Conservation (phyloP, 1,140 invertebrate species). For the Caenorhabditis latens region DNA sequence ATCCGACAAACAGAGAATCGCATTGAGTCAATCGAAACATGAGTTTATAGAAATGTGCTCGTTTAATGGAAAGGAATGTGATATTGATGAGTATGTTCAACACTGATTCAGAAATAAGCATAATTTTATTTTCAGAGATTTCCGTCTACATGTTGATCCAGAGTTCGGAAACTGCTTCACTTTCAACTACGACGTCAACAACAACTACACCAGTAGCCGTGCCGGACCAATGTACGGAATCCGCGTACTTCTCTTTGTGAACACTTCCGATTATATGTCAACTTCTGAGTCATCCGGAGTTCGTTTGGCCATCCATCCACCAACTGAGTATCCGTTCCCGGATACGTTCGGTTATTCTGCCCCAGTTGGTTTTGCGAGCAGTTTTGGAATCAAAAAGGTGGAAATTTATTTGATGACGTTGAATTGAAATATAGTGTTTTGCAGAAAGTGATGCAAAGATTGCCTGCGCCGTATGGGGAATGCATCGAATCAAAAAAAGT, state of each 20-base stretch:
- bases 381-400: slow-evolving; percentile 67
- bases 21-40: slow-evolving; percentile 59
- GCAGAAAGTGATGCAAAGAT: slow-evolving; percentile 61
- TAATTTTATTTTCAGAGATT: slow-evolving; percentile 59
- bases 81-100: slow-evolving; percentile 61
- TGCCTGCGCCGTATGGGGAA: slow-evolving; percentile 58
- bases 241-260: slow-evolving; percentile 66
- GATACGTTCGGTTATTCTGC: slow-evolving; percentile 67
- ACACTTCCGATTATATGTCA: slow-evolving; percentile 66
- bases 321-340: slow-evolving; percentile 67
- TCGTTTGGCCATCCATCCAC: slow-evolving; percentile 60
- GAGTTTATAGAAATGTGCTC: slow-evolving; percentile 68
- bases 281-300: slow-evolving; percentile 65
- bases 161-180: slow-evolving; percentile 67
- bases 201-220: slow-evolving; percentile 62
- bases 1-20: slow-evolving; percentile 57
- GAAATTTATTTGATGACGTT: slow-evolving; percentile 28
- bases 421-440: slow-evolving; percentile 11
- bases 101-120: neutral
- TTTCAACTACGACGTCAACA: slow-evolving; percentile 65
- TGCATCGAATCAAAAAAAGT: slow-evolving; percentile 41
- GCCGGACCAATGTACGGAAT: slow-evolving; percentile 68
- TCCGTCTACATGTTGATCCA: slow-evolving; percentile 63
- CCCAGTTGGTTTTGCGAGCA: slow-evolving; percentile 65
- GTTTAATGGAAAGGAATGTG: slow-evolving; percentile 66